Conservation (phyloP, 2,797 vertebrate genomes). For the Geotrypetes seraphini region DNA sequence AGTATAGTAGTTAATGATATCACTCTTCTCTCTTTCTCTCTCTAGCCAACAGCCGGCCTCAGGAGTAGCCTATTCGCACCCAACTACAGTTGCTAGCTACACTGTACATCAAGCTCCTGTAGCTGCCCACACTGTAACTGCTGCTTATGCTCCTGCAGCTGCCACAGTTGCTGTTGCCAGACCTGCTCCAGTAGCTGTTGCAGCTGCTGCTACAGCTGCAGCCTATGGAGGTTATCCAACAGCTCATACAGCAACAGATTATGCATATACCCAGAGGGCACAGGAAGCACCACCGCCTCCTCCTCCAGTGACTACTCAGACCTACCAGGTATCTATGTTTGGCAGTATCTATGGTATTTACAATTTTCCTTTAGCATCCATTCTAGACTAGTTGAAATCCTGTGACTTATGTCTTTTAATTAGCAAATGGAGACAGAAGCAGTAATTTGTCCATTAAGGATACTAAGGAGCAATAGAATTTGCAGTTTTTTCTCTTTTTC, state of each 20-base stretch:
- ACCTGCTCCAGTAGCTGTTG: conserved; percentile 81
- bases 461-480: too few relatives aligned
- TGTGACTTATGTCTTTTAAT: too few relatives aligned
- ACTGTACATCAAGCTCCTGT: conserved; percentile 95
- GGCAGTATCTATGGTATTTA: not conserved
- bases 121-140: conserved; percentile 87
- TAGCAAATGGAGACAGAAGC: too few relatives aligned
- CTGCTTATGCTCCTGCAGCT: conserved; percentile 86
- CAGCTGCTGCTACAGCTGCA: conserved; percentile 80
- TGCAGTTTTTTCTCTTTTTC: too few relatives aligned
- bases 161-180: conserved; percentile 84
- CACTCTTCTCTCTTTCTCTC: too few relatives aligned
- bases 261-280: conserved; percentile 86
- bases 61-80: conserved; percentile 94
- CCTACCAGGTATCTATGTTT: conserved; percentile 79
- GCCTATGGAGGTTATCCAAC: conserved; percentile 89
- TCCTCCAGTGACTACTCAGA: conserved; percentile 89
- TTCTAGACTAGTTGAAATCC: too few relatives aligned
- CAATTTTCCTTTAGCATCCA: conserved; percentile 2
- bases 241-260: conserved; percentile 80
- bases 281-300: conserved; percentile 91
- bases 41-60: conserved; percentile 86
- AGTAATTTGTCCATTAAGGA: too few relatives aligned
- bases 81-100: conserved; percentile 96
- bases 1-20: too few relatives aligned